Evolutionary conservation across 2,797 vertebrate species (phyloP).

Genomic region (Alauda arvensis): DNA sequence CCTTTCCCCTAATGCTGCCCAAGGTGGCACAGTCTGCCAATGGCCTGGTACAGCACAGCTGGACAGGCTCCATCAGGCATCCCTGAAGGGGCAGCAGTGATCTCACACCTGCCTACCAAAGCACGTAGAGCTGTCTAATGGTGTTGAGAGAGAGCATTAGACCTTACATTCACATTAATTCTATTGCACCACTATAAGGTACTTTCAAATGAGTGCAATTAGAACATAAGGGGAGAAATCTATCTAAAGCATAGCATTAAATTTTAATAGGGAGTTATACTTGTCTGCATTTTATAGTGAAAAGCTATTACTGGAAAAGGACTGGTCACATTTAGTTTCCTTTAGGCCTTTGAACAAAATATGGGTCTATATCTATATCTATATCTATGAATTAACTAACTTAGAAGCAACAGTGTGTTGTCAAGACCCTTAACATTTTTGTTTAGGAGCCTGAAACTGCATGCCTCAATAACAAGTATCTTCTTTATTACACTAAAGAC

Average conservation of each 20-base stretch:
- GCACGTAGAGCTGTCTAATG: neutral
- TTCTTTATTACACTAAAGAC: neutral
- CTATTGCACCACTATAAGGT: neutral
- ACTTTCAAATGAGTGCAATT: slow-evolving; percentile 5
- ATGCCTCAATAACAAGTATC: neutral
- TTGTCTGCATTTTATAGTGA: neutral
- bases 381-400: neutral
- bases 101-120: neutral
- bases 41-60: neutral
- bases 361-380: neutral
- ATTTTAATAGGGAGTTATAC: neutral
- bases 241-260: neutral
- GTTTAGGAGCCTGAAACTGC: neutral
- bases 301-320: neutral
- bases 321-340: neutral
- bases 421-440: neutral
- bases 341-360: neutral
- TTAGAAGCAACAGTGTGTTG: neutral
- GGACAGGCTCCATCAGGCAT: neutral
- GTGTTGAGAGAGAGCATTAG: neutral
- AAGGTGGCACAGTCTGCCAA: neutral
- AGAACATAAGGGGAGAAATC: neutral
- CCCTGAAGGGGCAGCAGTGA: neutral
- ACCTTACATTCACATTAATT: neutral
- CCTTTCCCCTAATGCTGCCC: neutral